Evolutionary conservation across 2,797 vertebrate genomes (phyloP).

Genomic region (Xenentodon cancila): DNA sequence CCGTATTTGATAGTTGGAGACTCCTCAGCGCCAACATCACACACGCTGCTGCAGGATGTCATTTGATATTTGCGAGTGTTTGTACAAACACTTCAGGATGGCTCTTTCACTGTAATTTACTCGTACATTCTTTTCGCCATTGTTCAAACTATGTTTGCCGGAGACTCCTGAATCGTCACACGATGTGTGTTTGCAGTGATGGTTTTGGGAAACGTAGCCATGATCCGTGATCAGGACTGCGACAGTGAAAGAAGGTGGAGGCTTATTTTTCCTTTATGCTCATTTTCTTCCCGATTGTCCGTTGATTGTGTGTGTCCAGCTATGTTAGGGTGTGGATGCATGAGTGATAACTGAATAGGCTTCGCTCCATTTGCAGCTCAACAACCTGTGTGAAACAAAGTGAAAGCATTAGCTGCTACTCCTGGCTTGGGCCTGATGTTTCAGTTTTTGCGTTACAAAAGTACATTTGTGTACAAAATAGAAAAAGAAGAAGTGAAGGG

Average conservation of each 20-base stretch:
- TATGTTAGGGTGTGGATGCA: conserved; percentile 11
- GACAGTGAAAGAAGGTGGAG: not conserved
- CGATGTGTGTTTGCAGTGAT: no score
- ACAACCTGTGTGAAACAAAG: conserved; percentile 64
- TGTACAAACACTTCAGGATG: no score
- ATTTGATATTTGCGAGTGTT: no score
- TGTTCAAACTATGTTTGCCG: no score
- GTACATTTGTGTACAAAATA: conserved; percentile 56
- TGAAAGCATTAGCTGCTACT: conserved; percentile 46
- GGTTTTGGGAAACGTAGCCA: no score
- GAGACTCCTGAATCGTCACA: no score
- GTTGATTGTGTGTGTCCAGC: not conserved
- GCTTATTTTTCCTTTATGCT: conserved; percentile 3
- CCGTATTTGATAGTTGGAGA: no score
- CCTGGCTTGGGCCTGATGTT: conserved; percentile 14
- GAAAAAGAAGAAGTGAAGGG: conserved; percentile 19
- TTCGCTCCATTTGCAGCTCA: conserved; percentile 52
- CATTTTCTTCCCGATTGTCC: not conserved
- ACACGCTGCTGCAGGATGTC: no score
- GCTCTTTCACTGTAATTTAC: no score
- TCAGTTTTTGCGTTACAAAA: conserved; percentile 28
- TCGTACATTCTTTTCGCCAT: no score
- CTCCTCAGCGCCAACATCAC: no score
- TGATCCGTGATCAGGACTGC: not conserved
- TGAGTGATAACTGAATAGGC: conserved; percentile 1